Percentiles rank a stretch among this genome's conserved stretches.
Evolutionary conservation across 2,797 vertebrate species (phyloP).

Genomic region (Halcyon badia): DNA sequence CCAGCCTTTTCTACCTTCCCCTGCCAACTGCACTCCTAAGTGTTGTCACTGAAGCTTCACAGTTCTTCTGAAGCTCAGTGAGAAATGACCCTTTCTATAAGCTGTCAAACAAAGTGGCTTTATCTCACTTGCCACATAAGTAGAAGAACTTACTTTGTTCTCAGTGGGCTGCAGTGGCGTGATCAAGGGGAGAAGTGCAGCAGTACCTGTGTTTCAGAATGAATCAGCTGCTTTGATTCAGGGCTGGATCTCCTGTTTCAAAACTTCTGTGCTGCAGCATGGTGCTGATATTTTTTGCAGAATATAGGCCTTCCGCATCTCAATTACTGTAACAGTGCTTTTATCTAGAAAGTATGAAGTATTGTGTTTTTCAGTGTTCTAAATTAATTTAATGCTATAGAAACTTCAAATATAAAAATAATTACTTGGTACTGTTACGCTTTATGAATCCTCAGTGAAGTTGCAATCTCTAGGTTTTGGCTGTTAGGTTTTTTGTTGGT

Average conservation of each 20-base stretch:
- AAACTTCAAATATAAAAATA: background rate
- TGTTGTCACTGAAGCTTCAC: background rate
- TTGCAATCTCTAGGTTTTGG: background rate
- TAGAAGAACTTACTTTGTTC: background rate
- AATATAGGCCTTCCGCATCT: background rate
- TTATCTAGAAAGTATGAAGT: slow-evolving; percentile 15
- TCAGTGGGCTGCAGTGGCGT: background rate
- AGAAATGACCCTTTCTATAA: background rate
- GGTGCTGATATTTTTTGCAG: background rate
- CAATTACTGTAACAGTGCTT: background rate
- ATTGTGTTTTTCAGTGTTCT: background rate
- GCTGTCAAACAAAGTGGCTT: fast-evolving
- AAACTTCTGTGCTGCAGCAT: background rate
- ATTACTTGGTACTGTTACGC: background rate
- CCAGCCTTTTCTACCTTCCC: background rate
- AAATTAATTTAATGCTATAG: slow-evolving; percentile 4
- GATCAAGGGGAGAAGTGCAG: background rate
- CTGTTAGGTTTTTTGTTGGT: background rate
- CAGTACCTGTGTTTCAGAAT: background rate
- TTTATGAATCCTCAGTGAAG: slow-evolving; percentile 30
- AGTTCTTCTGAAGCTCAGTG: background rate
- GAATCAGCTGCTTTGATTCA: background rate
- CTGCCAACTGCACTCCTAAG: fast-evolving
- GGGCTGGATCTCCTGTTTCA: background rate
- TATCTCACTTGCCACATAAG: background rate